Conservation (phyloP, 2,113 vertebrate genomes). For the Calyptomena viridis region DNA sequence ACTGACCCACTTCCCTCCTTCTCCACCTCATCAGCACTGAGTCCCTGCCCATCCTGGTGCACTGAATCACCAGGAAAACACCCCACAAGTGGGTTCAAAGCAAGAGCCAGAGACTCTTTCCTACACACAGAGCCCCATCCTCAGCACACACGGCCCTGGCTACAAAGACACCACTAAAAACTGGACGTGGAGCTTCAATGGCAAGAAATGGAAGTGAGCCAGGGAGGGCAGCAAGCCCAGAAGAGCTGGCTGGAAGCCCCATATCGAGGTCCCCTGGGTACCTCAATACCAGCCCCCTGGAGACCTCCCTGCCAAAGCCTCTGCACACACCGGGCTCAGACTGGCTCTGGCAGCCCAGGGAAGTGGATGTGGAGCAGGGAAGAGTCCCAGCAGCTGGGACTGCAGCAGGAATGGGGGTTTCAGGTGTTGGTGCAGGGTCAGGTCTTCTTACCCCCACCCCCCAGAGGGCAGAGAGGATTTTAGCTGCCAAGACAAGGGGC, state of each 20-base stretch:
- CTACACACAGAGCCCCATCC: too few species aligned
- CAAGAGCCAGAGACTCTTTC: neutral
- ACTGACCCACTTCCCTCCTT: neutral
- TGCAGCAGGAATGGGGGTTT: neutral
- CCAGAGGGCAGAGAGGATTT: neutral
- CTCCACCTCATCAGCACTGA: neutral
- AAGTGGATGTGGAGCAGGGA: neutral
- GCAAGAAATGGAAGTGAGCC: neutral
- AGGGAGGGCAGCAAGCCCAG: neutral
- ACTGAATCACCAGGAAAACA: neutral
- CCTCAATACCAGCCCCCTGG: neutral
- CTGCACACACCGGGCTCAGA: fast-evolving
- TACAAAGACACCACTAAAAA: fast-evolving
- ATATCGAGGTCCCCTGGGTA: neutral
- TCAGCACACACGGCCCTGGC: too few species aligned
- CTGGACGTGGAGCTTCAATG: fast-evolving
- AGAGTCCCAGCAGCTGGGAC: neutral
- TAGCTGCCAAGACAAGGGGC: neutral
- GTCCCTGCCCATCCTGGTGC: neutral
- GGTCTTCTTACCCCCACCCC: neutral
- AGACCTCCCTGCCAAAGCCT: neutral
- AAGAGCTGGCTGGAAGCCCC: neutral
- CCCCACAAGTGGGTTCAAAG: neutral
- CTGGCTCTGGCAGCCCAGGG: neutral
- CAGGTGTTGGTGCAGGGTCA: neutral